phyloP scores from a whole-genome alignment of 2,888 invertebrate genomes.

The Venusia cambrica region DNA sequence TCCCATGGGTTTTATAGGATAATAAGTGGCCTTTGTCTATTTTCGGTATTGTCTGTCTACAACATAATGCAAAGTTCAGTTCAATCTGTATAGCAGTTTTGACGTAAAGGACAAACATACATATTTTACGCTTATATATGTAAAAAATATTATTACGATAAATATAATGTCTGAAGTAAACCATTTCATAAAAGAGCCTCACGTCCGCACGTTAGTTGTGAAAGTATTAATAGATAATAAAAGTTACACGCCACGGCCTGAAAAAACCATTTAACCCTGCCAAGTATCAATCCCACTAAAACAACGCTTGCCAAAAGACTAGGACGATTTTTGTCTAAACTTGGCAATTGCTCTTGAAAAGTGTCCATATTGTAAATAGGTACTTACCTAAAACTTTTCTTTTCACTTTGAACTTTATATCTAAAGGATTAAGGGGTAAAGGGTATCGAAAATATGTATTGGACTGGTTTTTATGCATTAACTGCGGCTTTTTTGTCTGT shows the following conservation, averaged over 20 bases:
- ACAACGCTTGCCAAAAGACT: conserved; percentile 17
- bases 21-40: too few relatives aligned
- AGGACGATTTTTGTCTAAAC: conserved; percentile 11
- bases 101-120: too few relatives aligned
- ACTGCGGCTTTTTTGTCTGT: conserved; percentile 1
- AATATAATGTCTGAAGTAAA: too few relatives aligned
- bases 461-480: conserved; percentile 8
- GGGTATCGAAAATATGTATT: not conserved
- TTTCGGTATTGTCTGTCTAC: too few relatives aligned
- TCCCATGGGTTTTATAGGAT: too few relatives aligned
- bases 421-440: conserved; percentile 2
- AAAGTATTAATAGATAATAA: conserved; percentile 4
- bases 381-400: too few relatives aligned
- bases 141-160: too few relatives aligned
- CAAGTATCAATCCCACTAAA: conserved; percentile 13
- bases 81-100: too few relatives aligned
- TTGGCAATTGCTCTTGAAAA: conserved; percentile 13
- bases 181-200: too few relatives aligned
- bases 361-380: not conserved
- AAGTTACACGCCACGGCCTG: conserved; percentile 8
- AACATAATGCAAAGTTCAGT: too few relatives aligned
- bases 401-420: conserved; percentile 12
- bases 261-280: conserved; percentile 15
- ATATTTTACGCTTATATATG: too few relatives aligned
- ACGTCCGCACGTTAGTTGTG: too few relatives aligned